Percentiles rank a stretch among this genome's conserved stretches.
Evolutionary conservation across 2,797 vertebrate genomes (phyloP).

Genomic region (Betta splendens): DNA sequence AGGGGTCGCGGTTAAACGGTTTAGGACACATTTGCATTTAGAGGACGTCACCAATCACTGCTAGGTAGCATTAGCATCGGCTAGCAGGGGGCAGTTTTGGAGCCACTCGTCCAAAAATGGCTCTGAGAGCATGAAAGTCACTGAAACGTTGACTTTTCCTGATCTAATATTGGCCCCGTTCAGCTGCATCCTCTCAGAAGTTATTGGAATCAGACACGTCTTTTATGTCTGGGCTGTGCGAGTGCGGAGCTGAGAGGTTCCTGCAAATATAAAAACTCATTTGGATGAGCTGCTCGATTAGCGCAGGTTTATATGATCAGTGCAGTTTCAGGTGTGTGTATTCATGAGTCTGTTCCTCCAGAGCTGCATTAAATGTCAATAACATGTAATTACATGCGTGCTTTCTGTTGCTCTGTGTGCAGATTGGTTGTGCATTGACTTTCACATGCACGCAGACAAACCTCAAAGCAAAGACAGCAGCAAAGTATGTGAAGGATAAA

Average conservation of each 20-base stretch:
- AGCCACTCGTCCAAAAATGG: conserved; percentile 54
- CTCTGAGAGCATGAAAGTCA: conserved; percentile 48
- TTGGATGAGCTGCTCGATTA: conserved; percentile 25
- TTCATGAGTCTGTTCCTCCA: not conserved
- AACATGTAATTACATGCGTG: conserved; percentile 51
- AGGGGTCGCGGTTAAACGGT: not conserved
- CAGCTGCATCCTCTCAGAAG: not conserved
- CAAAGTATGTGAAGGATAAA: conserved; percentile 20
- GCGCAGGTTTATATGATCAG: not conserved
- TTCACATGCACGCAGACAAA: conserved; percentile 22
- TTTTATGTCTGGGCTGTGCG: conserved; percentile 31
- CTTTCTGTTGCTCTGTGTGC: conserved; percentile 22
- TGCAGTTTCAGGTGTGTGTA: not conserved
- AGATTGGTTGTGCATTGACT: conserved; percentile 39
- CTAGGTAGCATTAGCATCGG: conserved; percentile 45
- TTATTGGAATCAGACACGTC: not conserved
- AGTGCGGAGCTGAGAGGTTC: conserved; percentile 18
- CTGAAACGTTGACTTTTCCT: conserved; percentile 35
- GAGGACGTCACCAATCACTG: conserved; percentile 16
- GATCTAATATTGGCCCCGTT: conserved; percentile 1
- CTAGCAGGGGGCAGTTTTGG: conserved; percentile 49
- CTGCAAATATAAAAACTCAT: conserved; percentile 35
- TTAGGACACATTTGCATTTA: not conserved
- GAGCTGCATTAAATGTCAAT: conserved; percentile 11
- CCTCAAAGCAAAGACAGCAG: not conserved